A percentile compares a stretch with the other conserved stretches of the same genome.
These are phyloP conservation scores for Rattus norvegicus DNA, from an alignment of 2,113 vertebrate species.

Conservation along the genomic window DNA sequence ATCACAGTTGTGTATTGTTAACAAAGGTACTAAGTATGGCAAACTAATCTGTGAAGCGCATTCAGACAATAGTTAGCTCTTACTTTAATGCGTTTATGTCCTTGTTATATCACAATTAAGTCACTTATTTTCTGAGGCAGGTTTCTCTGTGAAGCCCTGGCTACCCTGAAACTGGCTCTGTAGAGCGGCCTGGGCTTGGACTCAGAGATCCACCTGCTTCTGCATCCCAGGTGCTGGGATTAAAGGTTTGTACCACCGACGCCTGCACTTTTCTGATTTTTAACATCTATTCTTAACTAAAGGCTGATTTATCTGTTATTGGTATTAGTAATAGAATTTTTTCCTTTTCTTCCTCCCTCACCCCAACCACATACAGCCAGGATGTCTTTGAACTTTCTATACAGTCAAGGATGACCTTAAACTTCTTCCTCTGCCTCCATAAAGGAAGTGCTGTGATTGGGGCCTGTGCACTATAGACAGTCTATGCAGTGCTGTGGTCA, in stretches of 20 bases:
- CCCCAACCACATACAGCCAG: background rate
- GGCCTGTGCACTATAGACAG: background rate
- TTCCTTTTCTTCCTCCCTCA: background rate
- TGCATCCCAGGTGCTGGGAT: background rate
- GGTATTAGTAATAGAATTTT: slow-evolving; percentile 62
- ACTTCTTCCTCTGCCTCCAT: background rate
- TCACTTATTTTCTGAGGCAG: background rate
- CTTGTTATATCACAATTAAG: slow-evolving; percentile 37
- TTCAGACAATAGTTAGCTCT: background rate
- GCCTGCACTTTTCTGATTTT: background rate
- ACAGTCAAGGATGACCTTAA: background rate
- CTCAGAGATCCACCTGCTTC: background rate
- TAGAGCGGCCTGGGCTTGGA: background rate
- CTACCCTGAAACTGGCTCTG: background rate
- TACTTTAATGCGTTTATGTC: background rate
- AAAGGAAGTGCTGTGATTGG: background rate
- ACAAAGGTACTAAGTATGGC: background rate
- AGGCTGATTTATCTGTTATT: slow-evolving; percentile 21
- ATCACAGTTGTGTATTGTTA: background rate
- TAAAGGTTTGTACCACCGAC: background rate
- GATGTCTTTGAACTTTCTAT: background rate
- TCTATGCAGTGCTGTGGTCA: background rate
- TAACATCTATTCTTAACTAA: slow-evolving; percentile 34
- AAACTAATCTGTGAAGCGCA: slow-evolving; percentile 49
- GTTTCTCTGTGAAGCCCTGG: background rate